phyloP scores from a whole-genome alignment of 2,797 vertebrate genomes.

The Triplophysa bombifrons region DNA sequence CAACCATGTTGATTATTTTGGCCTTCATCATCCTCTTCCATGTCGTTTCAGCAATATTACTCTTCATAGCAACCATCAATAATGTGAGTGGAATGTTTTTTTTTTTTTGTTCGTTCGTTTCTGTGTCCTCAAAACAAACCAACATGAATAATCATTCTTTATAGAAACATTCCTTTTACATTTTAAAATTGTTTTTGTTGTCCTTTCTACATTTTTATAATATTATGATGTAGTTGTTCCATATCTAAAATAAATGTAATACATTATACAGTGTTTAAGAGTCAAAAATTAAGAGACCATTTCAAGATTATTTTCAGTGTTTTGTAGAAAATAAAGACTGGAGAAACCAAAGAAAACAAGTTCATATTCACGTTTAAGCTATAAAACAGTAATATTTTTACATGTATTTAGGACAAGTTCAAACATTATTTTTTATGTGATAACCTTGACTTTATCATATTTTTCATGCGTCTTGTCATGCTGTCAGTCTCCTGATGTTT shows the following conservation, averaged over 20 bases:
- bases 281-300: too few relatives aligned
- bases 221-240: neutral
- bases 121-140: neutral
- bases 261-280: neutral
- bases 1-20: conserved; percentile 91
- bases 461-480: too few relatives aligned
- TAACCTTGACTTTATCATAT: too few relatives aligned
- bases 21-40: conserved; percentile 94
- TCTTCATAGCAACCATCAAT: conserved; percentile 91
- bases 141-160: neutral
- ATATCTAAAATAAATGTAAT: neutral
- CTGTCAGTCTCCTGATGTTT: too few relatives aligned
- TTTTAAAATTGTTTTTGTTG: too few relatives aligned
- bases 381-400: too few relatives aligned
- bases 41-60: conserved; percentile 82
- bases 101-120: neutral
- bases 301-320: too few relatives aligned
- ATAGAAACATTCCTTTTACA: neutral
- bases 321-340: too few relatives aligned
- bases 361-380: too few relatives aligned
- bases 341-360: too few relatives aligned
- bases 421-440: too few relatives aligned
- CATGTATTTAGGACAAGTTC: too few relatives aligned
- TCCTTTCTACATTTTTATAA: neutral
- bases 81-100: conserved; percentile 80